Percentiles rank a stretch among this genome's conserved stretches.
Evolutionary conservation across 2,888 invertebrate genomes (phyloP).

Genomic region (Thymelicus sylvestris): DNA sequence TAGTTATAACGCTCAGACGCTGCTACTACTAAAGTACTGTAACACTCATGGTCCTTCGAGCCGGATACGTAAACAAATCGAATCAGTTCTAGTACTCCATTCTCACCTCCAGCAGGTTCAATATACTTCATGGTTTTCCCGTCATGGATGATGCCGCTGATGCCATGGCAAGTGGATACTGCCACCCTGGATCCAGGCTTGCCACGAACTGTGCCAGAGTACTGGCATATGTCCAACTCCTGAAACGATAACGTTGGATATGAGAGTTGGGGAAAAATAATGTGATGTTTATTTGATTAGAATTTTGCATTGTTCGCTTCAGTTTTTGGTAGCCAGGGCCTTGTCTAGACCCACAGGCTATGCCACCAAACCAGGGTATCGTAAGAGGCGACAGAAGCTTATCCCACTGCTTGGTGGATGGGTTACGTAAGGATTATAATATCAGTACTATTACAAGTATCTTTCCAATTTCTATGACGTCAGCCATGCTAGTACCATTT

Average conservation of each 20-base stretch:
- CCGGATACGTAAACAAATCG: not conserved
- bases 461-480: too few species aligned
- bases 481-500: too few species aligned
- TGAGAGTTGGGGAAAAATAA: not conserved
- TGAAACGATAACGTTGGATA: conserved; percentile 58
- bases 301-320: too few species aligned
- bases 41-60: not conserved
- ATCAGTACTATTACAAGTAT: too few species aligned
- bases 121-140: conserved; percentile 91
- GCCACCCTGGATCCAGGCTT: conserved; percentile 91
- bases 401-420: too few species aligned
- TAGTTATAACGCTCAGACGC: too few species aligned
- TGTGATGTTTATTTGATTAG: too few species aligned
- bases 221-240: conserved; percentile 91
- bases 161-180: conserved; percentile 91
- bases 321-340: too few species aligned
- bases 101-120: conserved; percentile 67
- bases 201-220: conserved; percentile 89
- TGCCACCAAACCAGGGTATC: too few species aligned
- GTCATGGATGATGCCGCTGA: conserved; percentile 92
- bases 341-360: too few species aligned
- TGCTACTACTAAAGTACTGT: not conserved
- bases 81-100: not conserved
- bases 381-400: too few species aligned
- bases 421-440: too few species aligned